These are phyloP conservation scores for Drosophila neonasuta DNA, from an alignment of 2,888 invertebrate species.

Conservation along the genomic window DNA sequence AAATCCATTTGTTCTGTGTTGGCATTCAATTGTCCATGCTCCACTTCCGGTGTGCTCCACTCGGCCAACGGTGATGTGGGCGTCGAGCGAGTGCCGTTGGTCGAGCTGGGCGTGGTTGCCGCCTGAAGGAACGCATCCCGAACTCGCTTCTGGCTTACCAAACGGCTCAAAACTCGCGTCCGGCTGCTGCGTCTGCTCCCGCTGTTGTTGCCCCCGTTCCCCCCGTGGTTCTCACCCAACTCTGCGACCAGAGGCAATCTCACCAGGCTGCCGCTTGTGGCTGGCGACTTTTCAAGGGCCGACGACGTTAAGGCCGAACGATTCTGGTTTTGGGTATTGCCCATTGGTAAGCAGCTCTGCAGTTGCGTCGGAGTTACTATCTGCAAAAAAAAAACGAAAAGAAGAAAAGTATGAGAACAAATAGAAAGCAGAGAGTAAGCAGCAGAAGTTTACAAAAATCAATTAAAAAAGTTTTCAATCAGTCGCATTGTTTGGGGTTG, in stretches of 20 bases:
- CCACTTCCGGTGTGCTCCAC: slow-evolving; percentile 46
- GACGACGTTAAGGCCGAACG: slow-evolving; percentile 31
- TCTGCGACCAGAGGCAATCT: slow-evolving; percentile 37
- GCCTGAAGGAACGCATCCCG: slow-evolving; percentile 65
- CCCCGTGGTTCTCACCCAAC: slow-evolving; percentile 2
- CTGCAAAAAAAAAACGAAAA: not conserved
- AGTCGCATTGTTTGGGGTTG: slow-evolving; percentile 68
- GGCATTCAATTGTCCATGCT: slow-evolving; percentile 73
- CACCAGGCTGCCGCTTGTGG: slow-evolving; percentile 31
- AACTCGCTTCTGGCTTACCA: slow-evolving; percentile 76
- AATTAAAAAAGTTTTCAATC: slow-evolving; percentile 80
- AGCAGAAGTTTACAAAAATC: slow-evolving; percentile 71
- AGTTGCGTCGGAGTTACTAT: slow-evolving; percentile 9
- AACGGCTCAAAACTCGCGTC: slow-evolving; percentile 77
- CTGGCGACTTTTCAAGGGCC: slow-evolving; percentile 62
- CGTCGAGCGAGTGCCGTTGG: slow-evolving; percentile 35
- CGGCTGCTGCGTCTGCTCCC: slow-evolving; percentile 58
- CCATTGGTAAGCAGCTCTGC: slow-evolving; percentile 54
- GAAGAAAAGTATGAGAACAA: slow-evolving; percentile 3
- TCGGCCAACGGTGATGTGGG: slow-evolving; percentile 30
- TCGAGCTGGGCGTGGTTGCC: slow-evolving; percentile 24
- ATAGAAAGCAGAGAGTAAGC: not conserved
- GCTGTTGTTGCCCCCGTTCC: slow-evolving; percentile 2
- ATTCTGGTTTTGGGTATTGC: slow-evolving; percentile 67
- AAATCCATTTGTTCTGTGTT: slow-evolving; percentile 78